Evolutionary conservation across 2,888 invertebrate genomes (phyloP), one percentile per base, ranked within the genome.

Genomic region (Metellina segmentata): DNA sequence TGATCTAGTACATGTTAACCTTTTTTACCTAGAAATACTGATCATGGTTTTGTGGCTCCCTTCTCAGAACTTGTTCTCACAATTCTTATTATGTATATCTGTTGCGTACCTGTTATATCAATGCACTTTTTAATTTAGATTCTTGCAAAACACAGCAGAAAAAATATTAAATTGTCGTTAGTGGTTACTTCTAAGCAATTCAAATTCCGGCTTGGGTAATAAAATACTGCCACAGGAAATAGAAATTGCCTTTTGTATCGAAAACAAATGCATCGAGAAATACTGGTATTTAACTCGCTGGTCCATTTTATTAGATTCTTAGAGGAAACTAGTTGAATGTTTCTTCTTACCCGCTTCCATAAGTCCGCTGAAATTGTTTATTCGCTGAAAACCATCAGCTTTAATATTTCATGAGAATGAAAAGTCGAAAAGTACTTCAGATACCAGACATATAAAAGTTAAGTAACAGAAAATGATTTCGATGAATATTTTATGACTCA

Each of bases 401-500:
- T 74, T 20, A 34, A 74, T 48, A 74, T 74, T 20, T 74, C 48
- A 74, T 20, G 61, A 61, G 61, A 61, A 61, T 61, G 16, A 16
- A 61, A 74, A 19, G 70, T 70, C 8, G 6, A 70, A n/a, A 70
- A 74, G 20, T 74, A 19, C 13, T 74, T 74, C 19, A 74, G 20
- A 34, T 11, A 74, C 48, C 19, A 20, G 74, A 20, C 20, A 74
- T 34, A 48, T 19, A 13, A 20, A 74, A 74, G 34, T 48, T 6
- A 34, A 7, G 74, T 74, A 74, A 34, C 74, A 34, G 13, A n/a
- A 81, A 81, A 19, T 69, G n/a, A 53, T 61, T 16, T n/a, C 53
- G 8, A 82, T 48, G 70, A 48, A 48, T 70, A 9, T 82, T 34
- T 82, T 20, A 48, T 16, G 52, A 82, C 90, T 91, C 72, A 91